Evolutionary conservation across 2,888 invertebrate species (phyloP), one percentile per base, ranked within the genome.

Genomic region (Drosophila yooni): DNA sequence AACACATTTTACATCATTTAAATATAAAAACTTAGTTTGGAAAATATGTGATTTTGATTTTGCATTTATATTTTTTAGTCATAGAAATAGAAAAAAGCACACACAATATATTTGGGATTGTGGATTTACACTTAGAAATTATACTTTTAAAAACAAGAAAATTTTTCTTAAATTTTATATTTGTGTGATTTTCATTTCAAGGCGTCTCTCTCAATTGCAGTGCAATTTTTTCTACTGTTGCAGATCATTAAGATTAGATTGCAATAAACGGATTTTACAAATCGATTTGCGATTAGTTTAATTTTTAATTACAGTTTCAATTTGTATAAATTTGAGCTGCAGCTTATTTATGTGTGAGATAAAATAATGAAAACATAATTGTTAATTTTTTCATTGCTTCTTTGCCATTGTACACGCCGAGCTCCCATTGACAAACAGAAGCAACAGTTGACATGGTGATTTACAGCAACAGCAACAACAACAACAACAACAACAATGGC

Each of bases 401-500:
- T 8, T 4, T 6, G 36, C 70, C 81, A 82, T 70, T 71, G 82
- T 74, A 36, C 62, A 13, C 56, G 63, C 51, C 18, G 21, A 7
- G 21, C 21, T 46, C 21, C 21, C 66, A 18, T 29, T 59, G 53
- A 61, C 64, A 69, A 48, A 48, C 48, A 68, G 59, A 64, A 74
- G 66, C 75, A 76, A 72, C 83, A 79, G 79, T 86, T 86, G 86
- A 83, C 86, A 81, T 79, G 81, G 76, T 84, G 85, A 83, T 82
- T 85, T 82, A 83, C 73, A 74, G 70, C 84, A 78, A 79, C 80
- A 79, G n/a, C 27, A 83, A 77, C 81, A 79, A 7, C 18, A 36
- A 15, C 7, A 46, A 46, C 7, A 13, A 13, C 2, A 11, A 13
- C 43, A 21, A n/a, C 46, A 40, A 11, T 4, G 7, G 75, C 81